Evolutionary conservation across 2,113 vertebrate genomes (phyloP).

Genomic region (Ia io): DNA sequence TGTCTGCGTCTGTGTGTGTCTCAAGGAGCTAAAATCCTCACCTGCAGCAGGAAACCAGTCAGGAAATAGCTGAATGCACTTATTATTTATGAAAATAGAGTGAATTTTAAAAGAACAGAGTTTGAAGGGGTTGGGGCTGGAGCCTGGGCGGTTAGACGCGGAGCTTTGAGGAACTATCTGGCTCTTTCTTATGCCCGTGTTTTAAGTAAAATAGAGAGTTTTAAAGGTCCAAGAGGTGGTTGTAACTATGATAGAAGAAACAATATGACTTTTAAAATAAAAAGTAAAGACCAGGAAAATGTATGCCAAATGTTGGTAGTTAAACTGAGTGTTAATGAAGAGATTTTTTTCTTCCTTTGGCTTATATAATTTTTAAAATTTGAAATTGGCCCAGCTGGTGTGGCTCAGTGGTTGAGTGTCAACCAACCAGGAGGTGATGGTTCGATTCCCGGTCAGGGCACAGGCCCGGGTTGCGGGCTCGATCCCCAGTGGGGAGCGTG

Average conservation of each 20-base stretch:
- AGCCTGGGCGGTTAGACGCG: too few species aligned
- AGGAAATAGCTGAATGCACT: background rate
- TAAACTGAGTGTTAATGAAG: background rate
- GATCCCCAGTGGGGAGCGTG: too few species aligned
- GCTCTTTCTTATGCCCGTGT: background rate
- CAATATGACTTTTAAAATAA: background rate
- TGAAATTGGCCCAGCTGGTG: too few species aligned
- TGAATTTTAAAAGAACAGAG: too few species aligned
- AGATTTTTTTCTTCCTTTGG: background rate
- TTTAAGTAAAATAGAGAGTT: background rate
- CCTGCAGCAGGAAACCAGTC: background rate
- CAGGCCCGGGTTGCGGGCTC: too few species aligned
- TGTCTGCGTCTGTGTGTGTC: background rate
- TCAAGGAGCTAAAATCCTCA: background rate
- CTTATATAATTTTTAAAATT: background rate
- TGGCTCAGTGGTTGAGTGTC: too few species aligned
- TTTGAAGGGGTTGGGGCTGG: background rate
- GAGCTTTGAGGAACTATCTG: background rate
- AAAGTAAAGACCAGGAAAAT: background rate
- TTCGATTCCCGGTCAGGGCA: too few species aligned
- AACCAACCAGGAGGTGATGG: too few species aligned
- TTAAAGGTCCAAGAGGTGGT: background rate
- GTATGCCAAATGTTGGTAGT: background rate
- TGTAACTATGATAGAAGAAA: background rate
- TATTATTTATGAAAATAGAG: background rate